Evolutionary conservation across 2,888 invertebrate genomes (phyloP), one percentile per base, ranked within the genome.

Genomic region (Cylloceria caligata): DNA sequence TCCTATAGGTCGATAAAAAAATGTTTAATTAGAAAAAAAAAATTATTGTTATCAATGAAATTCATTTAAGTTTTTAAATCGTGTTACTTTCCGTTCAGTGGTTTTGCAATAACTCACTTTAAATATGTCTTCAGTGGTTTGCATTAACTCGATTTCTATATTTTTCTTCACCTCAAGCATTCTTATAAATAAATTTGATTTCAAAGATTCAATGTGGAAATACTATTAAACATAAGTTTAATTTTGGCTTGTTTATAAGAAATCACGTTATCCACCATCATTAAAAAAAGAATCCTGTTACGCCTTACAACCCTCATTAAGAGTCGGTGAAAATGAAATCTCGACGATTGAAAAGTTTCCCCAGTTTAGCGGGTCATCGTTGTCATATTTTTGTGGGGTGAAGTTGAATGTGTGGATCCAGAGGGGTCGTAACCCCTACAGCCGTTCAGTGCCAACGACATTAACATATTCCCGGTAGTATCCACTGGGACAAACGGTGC

Each of bases 401-500:
- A 13, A 49, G 52, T 16, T n/a, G 34, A 55, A 27, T 0, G 1
- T 27, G 21, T 34, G 75, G 39, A 36, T 21, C 42, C 21, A 11
- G 57, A 34, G 45, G 27, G 34, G 55, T 65, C n/a, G 55, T 34
- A 45, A 24, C 67, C 39, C 69, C 45, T 39, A 16, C 49, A 39
- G 52, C 42, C 77, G 69, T 71, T 71, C 64, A 80, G 60, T 39
- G 39, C 47, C 57, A 60, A 55, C 52, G 60, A 71, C 84, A 88
- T 89, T 89, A 90, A 89, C 88, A 90, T 90, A 90, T 89, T 87
- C 86, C 85, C 64, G 64, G 62, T 9, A 36, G 45, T 81, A 81
- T 86, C 81, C 86, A 83, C 84, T 9, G 45, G 5, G 68, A n/a
- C 42, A 65, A 64, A 72, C 55, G 67, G 55, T 68, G 69, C 45